Conservation (phyloP, 1,140 invertebrate genomes). For the Drosophila nigromelanica region DNA sequence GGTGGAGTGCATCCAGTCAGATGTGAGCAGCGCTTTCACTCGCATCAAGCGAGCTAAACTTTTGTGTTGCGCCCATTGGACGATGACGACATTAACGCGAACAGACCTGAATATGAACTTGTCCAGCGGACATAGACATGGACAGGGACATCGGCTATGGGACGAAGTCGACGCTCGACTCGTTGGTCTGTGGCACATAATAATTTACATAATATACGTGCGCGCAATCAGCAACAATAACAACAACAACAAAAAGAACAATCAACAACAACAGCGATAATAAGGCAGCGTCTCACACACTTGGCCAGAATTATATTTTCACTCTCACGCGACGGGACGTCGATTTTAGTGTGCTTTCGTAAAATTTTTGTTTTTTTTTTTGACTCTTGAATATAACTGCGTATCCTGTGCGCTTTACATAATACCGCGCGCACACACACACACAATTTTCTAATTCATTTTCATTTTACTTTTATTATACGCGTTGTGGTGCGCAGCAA, state of each 20-base stretch:
- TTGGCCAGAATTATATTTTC: constrained; percentile 68
- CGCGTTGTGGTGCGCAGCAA: constrained; percentile 42
- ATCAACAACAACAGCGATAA: constrained; percentile 36
- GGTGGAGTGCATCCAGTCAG: not conserved
- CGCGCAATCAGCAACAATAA: constrained; percentile 58
- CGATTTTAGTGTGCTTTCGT: constrained; percentile 31
- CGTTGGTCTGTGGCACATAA: constrained; percentile 66
- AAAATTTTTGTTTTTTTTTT: constrained; percentile 12
- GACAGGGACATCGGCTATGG: constrained; percentile 37
- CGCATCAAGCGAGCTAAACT: constrained; percentile 34
- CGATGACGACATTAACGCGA: constrained; percentile 30
- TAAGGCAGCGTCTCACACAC: constrained; percentile 28
- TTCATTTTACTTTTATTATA: constrained; percentile 70
- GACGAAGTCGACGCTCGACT: constrained; percentile 48
- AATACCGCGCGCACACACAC: constrained; percentile 21
- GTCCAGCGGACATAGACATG: not conserved
- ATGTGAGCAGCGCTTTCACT: constrained; percentile 31
- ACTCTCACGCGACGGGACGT: constrained; percentile 64
- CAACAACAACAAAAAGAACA: constrained; percentile 41
- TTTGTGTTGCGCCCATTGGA: constrained; percentile 14
- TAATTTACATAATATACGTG: constrained; percentile 81
- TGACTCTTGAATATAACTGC: constrained; percentile 15
- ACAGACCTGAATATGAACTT: constrained; percentile 1
- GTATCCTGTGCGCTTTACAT: constrained; percentile 17
- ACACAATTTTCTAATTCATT: constrained; percentile 75